Evolutionary conservation across 2,797 vertebrate genomes (phyloP).

Genomic region (Tenualosa thibaudeaui): DNA sequence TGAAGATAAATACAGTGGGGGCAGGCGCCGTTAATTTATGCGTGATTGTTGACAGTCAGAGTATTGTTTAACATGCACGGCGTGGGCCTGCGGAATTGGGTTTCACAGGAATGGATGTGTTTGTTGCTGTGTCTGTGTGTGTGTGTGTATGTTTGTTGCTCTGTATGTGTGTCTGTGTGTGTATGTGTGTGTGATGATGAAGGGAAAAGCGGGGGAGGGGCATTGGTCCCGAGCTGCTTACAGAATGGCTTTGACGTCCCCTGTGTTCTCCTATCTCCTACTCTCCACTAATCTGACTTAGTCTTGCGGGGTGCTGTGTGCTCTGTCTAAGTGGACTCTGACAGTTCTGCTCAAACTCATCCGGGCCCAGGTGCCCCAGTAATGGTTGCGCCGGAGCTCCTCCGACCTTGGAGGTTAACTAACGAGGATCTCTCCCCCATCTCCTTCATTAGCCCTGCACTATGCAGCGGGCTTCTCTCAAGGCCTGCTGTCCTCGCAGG

Average conservation of each 20-base stretch:
- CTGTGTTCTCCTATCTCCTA: background rate
- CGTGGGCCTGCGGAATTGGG: constrained; percentile 68
- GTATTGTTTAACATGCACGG: constrained; percentile 80
- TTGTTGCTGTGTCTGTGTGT: constrained; percentile 43
- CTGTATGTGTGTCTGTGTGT: background rate
- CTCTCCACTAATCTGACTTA: background rate
- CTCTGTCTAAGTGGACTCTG: background rate
- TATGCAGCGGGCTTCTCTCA: background rate
- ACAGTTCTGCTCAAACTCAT: background rate
- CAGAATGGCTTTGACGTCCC: background rate
- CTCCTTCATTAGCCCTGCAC: constrained; percentile 4
- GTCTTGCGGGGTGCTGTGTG: background rate
- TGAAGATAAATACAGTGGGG: constrained; percentile 83
- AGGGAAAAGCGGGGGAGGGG: background rate
- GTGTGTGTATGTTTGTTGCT: constrained; percentile 9
- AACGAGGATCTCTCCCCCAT: constrained; percentile 2
- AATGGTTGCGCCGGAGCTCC: background rate
- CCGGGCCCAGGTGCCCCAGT: background rate
- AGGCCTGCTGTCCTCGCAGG: constrained; percentile 10
- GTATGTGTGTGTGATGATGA: constrained; percentile 1
- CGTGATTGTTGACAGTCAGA: constrained; percentile 82
- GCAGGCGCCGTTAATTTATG: constrained; percentile 80
- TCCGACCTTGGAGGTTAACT: constrained; percentile 21
- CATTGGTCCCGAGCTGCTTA: background rate
- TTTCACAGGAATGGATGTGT: constrained; percentile 59